Evolutionary conservation across 2,888 invertebrate genomes (phyloP).

Genomic region (Hylaea fasciaria): DNA sequence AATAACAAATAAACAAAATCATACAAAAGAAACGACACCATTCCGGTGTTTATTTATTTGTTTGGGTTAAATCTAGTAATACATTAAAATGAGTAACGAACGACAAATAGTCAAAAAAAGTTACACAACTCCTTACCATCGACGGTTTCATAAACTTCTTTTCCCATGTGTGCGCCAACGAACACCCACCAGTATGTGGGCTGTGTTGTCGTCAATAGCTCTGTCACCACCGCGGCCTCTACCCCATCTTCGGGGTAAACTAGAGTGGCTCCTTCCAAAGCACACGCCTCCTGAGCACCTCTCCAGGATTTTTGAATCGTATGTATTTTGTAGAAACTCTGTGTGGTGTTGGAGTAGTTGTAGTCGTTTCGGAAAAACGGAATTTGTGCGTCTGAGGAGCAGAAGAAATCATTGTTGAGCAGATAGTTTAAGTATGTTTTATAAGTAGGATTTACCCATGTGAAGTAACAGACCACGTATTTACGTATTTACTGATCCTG

Average conservation of each 20-base stretch:
- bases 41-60: not conserved
- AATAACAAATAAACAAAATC: not conserved
- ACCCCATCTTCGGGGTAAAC: conserved; percentile 62
- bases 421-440: no score
- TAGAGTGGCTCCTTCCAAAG: conserved; percentile 61
- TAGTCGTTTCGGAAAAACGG: conserved; percentile 68
- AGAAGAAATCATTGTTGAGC: not conserved
- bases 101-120: no score
- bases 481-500: no score
- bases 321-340: conserved; percentile 71
- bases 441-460: no score
- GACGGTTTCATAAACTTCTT: conserved; percentile 59
- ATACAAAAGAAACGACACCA: conserved; percentile 1
- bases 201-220: conserved; percentile 51
- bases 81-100: no score
- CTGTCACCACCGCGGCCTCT: conserved; percentile 56
- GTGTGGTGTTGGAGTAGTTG: conserved; percentile 52
- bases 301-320: conserved; percentile 60
- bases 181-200: conserved; percentile 35
- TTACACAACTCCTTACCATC: conserved; percentile 4
- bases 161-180: conserved; percentile 55
- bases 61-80: not conserved
- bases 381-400: not conserved
- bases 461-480: no score
- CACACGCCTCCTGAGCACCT: conserved; percentile 61